Evolutionary conservation across 2,888 invertebrate genomes (phyloP), one percentile per base, ranked within the genome.

Genomic region (Acanthoscelides obtectus): DNA sequence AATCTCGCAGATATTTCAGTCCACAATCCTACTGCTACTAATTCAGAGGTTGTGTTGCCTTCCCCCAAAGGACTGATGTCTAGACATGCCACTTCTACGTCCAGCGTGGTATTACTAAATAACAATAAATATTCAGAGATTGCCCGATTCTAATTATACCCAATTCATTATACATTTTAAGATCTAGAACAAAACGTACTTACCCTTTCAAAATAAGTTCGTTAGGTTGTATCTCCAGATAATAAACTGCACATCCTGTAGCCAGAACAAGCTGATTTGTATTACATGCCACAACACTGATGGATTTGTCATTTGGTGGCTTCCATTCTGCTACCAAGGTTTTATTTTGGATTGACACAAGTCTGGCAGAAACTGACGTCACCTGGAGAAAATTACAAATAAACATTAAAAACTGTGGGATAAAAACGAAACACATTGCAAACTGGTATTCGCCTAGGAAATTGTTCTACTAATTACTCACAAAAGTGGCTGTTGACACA

Each of bases 1-100:
- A 98, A 91, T 17, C 96, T 88, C 45, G 96, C 95, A 0, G 97
- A 97, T 80, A 98, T 97, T 82, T 99, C 98, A 0, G 96, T 98
- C 99, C 99, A 99, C 68, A 99, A 87, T 0, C 98, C 98, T 12
- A 98, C 95, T 20, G 97, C 97, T 64, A 95, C 93, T 73, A 97
- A 87, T 70, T 92, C 90, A 0, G 92, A 91, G 71, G 89, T 89
- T 0, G 84, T 88, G 3, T 88, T 88, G 0, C 88, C 88, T 66
- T 89, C 88, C 69, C 89, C 89, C 20, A 94, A 83, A 0, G 97
- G 95, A 1, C 96, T 95, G 69, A 99, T 90, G 86, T 99, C 98
- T 70, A 99, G 85, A 85, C 99, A 99, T 4, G 99, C 98, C 66
- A 99, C 94, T 86, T 99, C 99, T 81, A 97, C 94, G 22, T 96